These are phyloP conservation scores for Platichthys stellatus DNA, from an alignment of 2,113 vertebrate species.

Conservation along the genomic window DNA sequence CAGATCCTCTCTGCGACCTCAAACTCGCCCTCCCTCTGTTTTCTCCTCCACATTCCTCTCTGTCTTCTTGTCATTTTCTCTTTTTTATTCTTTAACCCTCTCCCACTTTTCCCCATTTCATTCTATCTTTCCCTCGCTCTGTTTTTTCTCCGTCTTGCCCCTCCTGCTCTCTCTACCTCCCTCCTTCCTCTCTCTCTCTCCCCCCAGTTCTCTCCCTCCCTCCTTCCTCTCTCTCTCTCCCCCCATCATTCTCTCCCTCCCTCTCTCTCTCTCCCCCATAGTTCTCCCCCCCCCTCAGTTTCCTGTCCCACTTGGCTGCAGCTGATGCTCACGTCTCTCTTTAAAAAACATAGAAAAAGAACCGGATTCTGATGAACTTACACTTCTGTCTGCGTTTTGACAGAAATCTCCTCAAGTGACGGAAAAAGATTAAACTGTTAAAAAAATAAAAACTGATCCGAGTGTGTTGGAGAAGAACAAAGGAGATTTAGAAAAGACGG, in stretches of 20 bases:
- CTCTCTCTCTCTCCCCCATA: too few relatives aligned
- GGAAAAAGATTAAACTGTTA: neutral
- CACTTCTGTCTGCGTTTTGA: too few relatives aligned
- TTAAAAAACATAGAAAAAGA: neutral
- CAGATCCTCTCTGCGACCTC: neutral
- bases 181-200: neutral
- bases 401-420: neutral
- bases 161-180: neutral
- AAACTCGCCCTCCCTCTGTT: neutral
- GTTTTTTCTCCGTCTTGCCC: neutral
- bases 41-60: slow-evolving; percentile 2
- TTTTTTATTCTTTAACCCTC: too few relatives aligned
- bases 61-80: slow-evolving; percentile 12
- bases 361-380: too few relatives aligned
- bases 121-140: neutral
- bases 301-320: slow-evolving; percentile 78
- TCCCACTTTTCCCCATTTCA: too few relatives aligned
- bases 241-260: too few relatives aligned
- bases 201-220: neutral
- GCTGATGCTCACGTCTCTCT: slow-evolving; percentile 22
- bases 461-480: neutral
- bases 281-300: slow-evolving; percentile 39
- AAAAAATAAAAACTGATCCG: too few relatives aligned
- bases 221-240: too few relatives aligned
- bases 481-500: neutral